phyloP scores from a whole-genome alignment of 2,888 invertebrate species.

The Meteorus cinctellus region DNA sequence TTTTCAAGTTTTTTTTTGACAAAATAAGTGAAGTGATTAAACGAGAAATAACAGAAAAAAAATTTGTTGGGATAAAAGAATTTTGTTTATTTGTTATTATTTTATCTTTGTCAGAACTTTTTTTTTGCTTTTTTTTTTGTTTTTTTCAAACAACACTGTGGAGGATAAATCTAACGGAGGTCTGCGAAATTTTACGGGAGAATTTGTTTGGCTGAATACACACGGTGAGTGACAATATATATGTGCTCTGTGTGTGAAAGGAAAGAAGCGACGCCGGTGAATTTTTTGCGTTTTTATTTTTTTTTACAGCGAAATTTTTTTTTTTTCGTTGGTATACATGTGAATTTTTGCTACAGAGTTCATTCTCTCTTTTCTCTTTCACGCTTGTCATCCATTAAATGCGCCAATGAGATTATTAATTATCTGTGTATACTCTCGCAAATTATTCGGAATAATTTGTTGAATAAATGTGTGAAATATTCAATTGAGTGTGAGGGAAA shows the following conservation, averaged over 20 bases:
- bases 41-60: too few species aligned
- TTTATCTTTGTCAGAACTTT: background rate
- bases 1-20: too few species aligned
- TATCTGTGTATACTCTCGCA: background rate
- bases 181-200: constrained; percentile 11
- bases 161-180: background rate
- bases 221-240: background rate
- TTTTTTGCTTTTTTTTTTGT: background rate
- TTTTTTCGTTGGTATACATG: background rate
- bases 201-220: background rate
- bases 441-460: too few species aligned
- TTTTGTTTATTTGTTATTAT: background rate
- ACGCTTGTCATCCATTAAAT: background rate
- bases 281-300: background rate
- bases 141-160: background rate
- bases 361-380: background rate
- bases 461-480: too few species aligned
- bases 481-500: too few species aligned
- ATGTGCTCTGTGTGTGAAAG: background rate
- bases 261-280: background rate
- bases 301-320: background rate
- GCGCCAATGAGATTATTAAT: background rate
- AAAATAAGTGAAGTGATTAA: too few species aligned
- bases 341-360: background rate
- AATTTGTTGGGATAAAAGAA: background rate